Base-by-base conservation (phyloP, 1,140 invertebrate species). In the Heliconius eleuchia region DNA sequence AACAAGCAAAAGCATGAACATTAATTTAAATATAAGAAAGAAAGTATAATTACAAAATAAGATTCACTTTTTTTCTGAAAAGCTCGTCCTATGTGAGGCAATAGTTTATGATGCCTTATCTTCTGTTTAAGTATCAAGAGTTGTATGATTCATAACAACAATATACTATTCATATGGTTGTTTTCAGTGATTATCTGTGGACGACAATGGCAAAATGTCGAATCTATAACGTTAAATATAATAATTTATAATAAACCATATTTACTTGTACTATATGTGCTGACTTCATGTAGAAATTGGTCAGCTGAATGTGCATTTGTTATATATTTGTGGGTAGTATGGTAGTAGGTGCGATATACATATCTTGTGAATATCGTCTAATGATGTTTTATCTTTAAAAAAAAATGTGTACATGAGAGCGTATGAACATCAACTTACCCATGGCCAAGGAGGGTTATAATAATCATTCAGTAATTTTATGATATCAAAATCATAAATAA, bases 301-400 rank as follows among this genome's bases (percentile, higher is more conserved):
- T 66, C 60, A 66, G 60, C 60, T 13, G 11, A 27, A 66, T 66
- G 60, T 66, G 60, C 23, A 18, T 66, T 66, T 13, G 27, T 66
- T 66, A 66, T 66, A 66, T 66, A 66, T 66, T 30, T 66, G 60
- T 27, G 60, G 60, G 60, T 66, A 66, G 60, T 66, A 30, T 16
- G 60, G 60, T 66, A 66, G 60, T 66, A 30, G 23, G 4, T 66
- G 60, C 60, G 60, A 66, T 66, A 66, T 46, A 46, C 13, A 46
- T 66, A 30, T 66, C 60, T 66, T 66, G 60, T 66, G 27, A 66
- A 66, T 30, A 66, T 16, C 60, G 60, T 66, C 60, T 66, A 66
- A 66, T 30, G 60, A 30, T 66, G 60, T 30, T 66, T 66, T 66
- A 66, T 66, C 60, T 66, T 66, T 2, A 57, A 66, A 57, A 57